A percentile compares a stretch with the other conserved stretches of the same genome.
Conservation (phyloP, 2,113 vertebrate species). For the Thalassoma bifasciatum region DNA sequence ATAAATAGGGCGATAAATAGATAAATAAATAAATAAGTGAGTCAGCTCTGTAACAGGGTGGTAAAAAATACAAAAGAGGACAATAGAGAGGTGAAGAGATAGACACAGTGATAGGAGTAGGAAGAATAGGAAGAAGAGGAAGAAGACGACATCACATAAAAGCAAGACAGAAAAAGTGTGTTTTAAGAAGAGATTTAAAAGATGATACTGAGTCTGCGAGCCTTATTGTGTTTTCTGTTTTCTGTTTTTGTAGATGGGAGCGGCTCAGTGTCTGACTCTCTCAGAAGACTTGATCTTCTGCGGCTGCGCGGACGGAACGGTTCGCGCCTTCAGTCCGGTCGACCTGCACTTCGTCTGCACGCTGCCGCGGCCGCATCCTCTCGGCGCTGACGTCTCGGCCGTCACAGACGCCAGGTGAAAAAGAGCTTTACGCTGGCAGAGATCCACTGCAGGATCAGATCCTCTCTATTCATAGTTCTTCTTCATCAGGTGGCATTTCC, state of each 20-base stretch:
- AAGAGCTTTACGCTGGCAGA: constrained; percentile 35
- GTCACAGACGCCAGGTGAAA: constrained; percentile 90
- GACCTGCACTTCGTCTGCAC: constrained; percentile 93
- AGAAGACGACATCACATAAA: no score
- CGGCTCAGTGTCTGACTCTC: constrained; percentile 86
- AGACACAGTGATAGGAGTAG: no score
- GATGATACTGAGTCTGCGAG: no score
- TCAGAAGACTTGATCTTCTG: constrained; percentile 95
- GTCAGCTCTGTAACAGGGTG: no score
- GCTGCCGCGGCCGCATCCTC: constrained; percentile 89
- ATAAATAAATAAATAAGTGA: no score
- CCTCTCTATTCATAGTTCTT: constrained; percentile 31
- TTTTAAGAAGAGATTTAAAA: no score
- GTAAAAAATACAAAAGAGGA: no score
- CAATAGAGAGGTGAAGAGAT: no score
- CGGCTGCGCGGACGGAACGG: constrained; percentile 91
- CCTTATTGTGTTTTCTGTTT: no score
- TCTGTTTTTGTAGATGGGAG: constrained; percentile 60
- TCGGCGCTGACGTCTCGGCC: constrained; percentile 87
- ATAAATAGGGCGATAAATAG: no score
- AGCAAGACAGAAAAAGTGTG: no score
- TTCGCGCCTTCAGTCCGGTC: constrained; percentile 89
- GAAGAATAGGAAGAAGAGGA: no score
- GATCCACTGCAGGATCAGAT: constrained; percentile 33
- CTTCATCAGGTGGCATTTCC: constrained; percentile 37